phyloP scores from a whole-genome alignment of 2,113 vertebrate species.

The Forbesichthys agassizii region DNA sequence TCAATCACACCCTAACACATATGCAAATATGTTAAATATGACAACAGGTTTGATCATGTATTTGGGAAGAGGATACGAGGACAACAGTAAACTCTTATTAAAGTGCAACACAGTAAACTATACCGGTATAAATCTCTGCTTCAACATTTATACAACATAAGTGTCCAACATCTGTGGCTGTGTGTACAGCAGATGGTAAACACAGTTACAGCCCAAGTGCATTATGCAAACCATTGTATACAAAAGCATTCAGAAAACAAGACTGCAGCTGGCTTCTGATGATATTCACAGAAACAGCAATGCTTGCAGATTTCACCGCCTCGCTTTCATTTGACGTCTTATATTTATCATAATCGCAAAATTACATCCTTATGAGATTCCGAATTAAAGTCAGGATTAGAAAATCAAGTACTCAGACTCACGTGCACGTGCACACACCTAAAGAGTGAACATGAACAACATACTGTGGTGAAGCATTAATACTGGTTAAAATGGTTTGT shows the following conservation, averaged over 20 bases:
- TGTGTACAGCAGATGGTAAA: neutral
- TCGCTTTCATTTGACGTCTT: neutral
- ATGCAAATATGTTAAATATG: neutral
- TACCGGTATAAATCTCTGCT: neutral
- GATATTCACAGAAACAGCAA: neutral
- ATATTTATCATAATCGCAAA: neutral
- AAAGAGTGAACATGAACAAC: too few relatives aligned
- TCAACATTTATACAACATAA: neutral
- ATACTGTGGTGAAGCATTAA: too few relatives aligned
- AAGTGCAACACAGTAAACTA: slow-evolving; percentile 23
- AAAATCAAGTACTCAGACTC: neutral
- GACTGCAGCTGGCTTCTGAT: neutral
- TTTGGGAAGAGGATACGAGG: slow-evolving; percentile 22
- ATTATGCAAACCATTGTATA: neutral
- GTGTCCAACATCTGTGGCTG: neutral
- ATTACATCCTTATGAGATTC: neutral
- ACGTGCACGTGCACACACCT: too few relatives aligned
- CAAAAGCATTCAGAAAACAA: too few relatives aligned
- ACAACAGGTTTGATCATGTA: slow-evolving; percentile 2
- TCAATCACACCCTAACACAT: neutral
- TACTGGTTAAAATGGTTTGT: too few relatives aligned
- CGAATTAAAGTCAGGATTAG: slow-evolving; percentile 5
- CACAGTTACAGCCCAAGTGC: neutral
- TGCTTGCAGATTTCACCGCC: slow-evolving; percentile 8
- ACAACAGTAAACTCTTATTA: slow-evolving; percentile 12